phyloP scores from a whole-genome alignment of 2,888 invertebrate species.

The Syritta pipiens region DNA sequence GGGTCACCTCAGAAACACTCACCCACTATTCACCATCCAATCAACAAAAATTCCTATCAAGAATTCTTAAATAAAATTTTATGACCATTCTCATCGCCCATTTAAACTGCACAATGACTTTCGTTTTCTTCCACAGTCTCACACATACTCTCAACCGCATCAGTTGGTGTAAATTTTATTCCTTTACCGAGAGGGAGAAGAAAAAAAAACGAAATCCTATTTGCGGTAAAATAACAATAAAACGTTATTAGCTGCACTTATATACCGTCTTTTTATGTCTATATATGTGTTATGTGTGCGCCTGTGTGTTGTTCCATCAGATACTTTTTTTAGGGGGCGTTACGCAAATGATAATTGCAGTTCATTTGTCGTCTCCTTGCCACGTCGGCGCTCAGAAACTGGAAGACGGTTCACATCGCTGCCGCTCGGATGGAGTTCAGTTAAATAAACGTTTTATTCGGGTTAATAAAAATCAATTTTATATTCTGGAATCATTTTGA shows the following conservation, averaged over 20 bases:
- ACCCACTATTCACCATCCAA: no score
- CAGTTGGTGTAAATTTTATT: background rate
- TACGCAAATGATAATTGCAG: slow-evolving; percentile 30
- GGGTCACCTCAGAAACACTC: no score
- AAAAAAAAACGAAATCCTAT: slow-evolving; percentile 26
- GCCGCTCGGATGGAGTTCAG: background rate
- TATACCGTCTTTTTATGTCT: slow-evolving; percentile 41
- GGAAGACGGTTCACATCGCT: no score
- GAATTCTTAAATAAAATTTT: slow-evolving; percentile 9
- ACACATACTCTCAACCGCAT: background rate
- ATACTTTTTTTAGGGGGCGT: slow-evolving; percentile 2
- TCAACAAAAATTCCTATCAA: slow-evolving; percentile 6
- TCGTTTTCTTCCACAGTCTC: background rate
- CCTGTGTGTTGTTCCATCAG: background rate
- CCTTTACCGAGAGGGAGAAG: slow-evolving; percentile 2
- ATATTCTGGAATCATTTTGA: slow-evolving; percentile 33
- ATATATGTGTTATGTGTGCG: slow-evolving; percentile 1
- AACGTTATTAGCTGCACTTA: slow-evolving; percentile 57
- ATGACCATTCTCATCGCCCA: background rate
- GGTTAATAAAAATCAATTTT: slow-evolving; percentile 52
- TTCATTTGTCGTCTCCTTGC: background rate
- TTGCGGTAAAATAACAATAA: slow-evolving; percentile 54
- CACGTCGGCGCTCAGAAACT: background rate
- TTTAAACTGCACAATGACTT: slow-evolving; percentile 4
- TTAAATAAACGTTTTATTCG: slow-evolving; percentile 44